A percentile compares a stretch with the other conserved stretches of the same genome.
These are phyloP conservation scores for Microctenopoma lineatum DNA, from an alignment of 2,797 vertebrate species.

Conservation along the genomic window DNA sequence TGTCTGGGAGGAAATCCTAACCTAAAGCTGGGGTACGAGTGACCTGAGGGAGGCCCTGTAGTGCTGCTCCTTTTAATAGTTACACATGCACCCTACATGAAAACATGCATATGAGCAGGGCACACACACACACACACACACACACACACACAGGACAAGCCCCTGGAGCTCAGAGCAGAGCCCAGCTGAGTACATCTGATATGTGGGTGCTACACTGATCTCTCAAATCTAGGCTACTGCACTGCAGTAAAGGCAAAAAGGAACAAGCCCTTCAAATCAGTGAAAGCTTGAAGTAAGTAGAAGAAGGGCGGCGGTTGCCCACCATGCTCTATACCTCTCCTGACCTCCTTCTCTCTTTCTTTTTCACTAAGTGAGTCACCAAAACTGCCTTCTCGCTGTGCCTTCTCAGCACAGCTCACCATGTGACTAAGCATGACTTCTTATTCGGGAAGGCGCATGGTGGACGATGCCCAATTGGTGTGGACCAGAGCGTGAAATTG, in stretches of 20 bases:
- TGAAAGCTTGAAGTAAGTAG: slow-evolving; percentile 48
- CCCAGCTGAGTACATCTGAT: slow-evolving; percentile 61
- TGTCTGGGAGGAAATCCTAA: slow-evolving; percentile 37
- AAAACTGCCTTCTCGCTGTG: slow-evolving; percentile 35
- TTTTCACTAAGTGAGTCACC: slow-evolving; percentile 53
- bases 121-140: slow-evolving; percentile 5
- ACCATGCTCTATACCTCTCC: slow-evolving; percentile 38
- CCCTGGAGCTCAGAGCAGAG: slow-evolving; percentile 60
- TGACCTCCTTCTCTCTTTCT: slow-evolving; percentile 25
- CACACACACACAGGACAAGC: slow-evolving; percentile 29
- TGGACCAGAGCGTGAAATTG: slow-evolving; percentile 69
- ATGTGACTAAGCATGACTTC: slow-evolving; percentile 59
- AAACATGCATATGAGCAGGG: slow-evolving; percentile 18
- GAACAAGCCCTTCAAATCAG: slow-evolving; percentile 61
- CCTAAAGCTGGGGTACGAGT: slow-evolving; percentile 44
- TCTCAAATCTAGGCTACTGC: slow-evolving; percentile 72
- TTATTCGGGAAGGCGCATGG: slow-evolving; percentile 52
- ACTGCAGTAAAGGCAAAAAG: slow-evolving; percentile 65
- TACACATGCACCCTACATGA: slow-evolving; percentile 10
- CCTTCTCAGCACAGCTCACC: slow-evolving; percentile 32
- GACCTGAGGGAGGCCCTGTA: slow-evolving; percentile 53
- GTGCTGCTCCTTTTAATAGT: slow-evolving; percentile 42
- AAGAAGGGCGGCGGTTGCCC: slow-evolving; percentile 61
- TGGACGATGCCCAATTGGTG: slow-evolving; percentile 52
- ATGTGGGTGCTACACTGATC: slow-evolving; percentile 63